Conservation (phyloP, 2,797 vertebrate genomes). For the Pseudochirops cupreus region DNA sequence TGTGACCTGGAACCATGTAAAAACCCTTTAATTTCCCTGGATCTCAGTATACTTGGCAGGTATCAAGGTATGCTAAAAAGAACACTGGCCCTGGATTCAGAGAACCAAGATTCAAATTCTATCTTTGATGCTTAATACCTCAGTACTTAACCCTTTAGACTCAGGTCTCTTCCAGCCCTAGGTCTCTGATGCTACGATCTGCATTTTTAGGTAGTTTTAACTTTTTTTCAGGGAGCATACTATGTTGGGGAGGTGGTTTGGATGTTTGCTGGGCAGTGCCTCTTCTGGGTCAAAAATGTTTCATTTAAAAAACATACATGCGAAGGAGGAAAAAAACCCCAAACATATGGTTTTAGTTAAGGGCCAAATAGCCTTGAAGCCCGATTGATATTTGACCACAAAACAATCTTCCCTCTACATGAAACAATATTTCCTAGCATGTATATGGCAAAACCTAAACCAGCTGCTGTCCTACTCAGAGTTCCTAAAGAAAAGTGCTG, state of each 20-base stretch:
- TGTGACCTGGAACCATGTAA: background rate
- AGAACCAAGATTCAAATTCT: background rate
- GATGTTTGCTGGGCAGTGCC: background rate
- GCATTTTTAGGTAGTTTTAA: background rate
- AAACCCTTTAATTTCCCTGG: background rate
- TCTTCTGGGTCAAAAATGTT: slow-evolving; percentile 43
- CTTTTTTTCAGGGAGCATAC: background rate
- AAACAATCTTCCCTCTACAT: slow-evolving; percentile 49
- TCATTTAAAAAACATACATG: background rate
- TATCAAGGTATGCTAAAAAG: background rate
- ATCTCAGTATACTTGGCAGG: background rate
- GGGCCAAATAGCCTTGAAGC: background rate
- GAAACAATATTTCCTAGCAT: slow-evolving; percentile 52
- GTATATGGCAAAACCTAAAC: slow-evolving; percentile 57
- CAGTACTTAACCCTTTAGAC: background rate
- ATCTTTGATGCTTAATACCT: background rate
- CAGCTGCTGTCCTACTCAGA: slow-evolving; percentile 36
- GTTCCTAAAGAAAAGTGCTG: slow-evolving; percentile 40
- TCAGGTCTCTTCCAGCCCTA: background rate
- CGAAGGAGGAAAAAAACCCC: background rate
- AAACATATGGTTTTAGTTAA: background rate
- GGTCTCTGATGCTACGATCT: background rate
- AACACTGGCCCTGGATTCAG: background rate
- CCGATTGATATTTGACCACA: slow-evolving; percentile 26
- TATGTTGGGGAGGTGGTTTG: background rate